Evolutionary conservation across 2,888 invertebrate species (phyloP), one percentile per base, ranked within the genome.

Genomic region (Hypercompe scribonia): DNA sequence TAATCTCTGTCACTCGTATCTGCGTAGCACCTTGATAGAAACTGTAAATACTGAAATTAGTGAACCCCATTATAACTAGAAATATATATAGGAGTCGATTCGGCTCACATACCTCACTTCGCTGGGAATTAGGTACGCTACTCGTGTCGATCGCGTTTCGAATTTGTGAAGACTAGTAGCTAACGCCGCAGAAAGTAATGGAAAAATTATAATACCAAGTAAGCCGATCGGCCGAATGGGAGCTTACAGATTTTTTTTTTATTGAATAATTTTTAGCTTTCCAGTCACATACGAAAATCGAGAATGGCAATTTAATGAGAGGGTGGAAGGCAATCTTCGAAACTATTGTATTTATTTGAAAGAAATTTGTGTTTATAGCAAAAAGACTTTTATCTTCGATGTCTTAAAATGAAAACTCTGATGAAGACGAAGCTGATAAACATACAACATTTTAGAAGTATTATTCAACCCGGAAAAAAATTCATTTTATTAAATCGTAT

Each of bases 191-290:
- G 42, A 28, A 31, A 58, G 69, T 36, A 84, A 77, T 68, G 70
- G 72, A 81, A 76, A 75, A 68, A 77, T 77, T 65, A 67, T 71
- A 81, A 83, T 75, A 74, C 68, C 10, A 70, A 36, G 67, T 67
- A 73, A 73, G 75, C 31, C 73, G 82, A 78, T 81, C 73, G 72
- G 61, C 31, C 15, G 31, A 61, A 61, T 18, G 18, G 61, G 31
- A 61, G 31, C 15, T 18, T 31, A 31, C 2, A 31, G 7, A 31
- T 31, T 58, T 61, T 31, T 31, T 31, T 58, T 61, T 31, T 31
- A 31, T 58, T 58, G 28, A 28, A 58, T 54, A 28, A 28, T 58
- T 58, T 28, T 58, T 15, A 58, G 58, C 28, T 58, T 28, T 58
- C 28, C 3, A 58, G 58, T 58, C 58, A 28, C 58, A 28, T 58